Conservation (phyloP, 2,888 invertebrate genomes). For the Hirtodrosophila cameraria region DNA sequence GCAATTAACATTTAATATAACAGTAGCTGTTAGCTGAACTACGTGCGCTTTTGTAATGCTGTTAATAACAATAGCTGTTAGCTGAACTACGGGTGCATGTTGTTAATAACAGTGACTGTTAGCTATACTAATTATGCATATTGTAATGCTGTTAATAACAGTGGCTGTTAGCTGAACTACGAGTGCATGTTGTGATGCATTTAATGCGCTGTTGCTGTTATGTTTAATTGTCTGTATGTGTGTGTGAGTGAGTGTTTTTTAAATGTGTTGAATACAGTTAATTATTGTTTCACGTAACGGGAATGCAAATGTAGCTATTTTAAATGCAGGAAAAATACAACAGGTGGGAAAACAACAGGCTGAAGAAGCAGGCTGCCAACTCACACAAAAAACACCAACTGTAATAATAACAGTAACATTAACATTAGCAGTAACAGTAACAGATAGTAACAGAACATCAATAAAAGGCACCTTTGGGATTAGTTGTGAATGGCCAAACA, state of each 20-base stretch:
- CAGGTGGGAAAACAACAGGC: background rate
- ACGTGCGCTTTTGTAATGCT: slow-evolving; percentile 7
- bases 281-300: slow-evolving; percentile 2
- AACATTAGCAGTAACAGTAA: slow-evolving; percentile 9
- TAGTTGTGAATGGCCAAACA: slow-evolving; percentile 16
- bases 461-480: slow-evolving; percentile 5
- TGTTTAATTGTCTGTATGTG: too few relatives aligned
- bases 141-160: slow-evolving; percentile 10
- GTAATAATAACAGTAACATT: slow-evolving; percentile 10
- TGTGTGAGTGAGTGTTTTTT: too few relatives aligned
- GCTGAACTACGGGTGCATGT: slow-evolving; percentile 10
- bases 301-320: slow-evolving; percentile 6
- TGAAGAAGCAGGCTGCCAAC: slow-evolving; percentile 15
- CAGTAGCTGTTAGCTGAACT: slow-evolving; percentile 35
- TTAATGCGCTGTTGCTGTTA: slow-evolving; percentile 17
- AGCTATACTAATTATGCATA: too few relatives aligned
- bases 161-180: slow-evolving; percentile 16
- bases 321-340: background rate
- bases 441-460: slow-evolving; percentile 41
- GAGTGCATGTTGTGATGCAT: slow-evolving; percentile 10
- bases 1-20: slow-evolving; percentile 14
- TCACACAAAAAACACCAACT: background rate
- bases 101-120: slow-evolving; percentile 5
- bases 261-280: slow-evolving; percentile 13
- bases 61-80: slow-evolving; percentile 8